A percentile compares a stretch with the other conserved stretches of the same genome.
Evolutionary conservation across 2,888 invertebrate species (phyloP).

Genomic region (Galerucella nymphaeae): DNA sequence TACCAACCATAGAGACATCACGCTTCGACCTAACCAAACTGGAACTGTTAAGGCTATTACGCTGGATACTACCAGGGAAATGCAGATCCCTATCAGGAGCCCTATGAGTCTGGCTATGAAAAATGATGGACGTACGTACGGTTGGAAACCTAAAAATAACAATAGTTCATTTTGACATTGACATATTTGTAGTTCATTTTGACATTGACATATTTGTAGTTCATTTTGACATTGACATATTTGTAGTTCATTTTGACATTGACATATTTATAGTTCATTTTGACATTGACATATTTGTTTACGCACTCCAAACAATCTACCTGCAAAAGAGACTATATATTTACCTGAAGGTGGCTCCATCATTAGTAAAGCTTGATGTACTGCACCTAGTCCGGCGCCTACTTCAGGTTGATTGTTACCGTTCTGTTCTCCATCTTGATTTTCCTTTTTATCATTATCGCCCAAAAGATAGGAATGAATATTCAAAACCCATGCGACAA

Average conservation of each 20-base stretch:
- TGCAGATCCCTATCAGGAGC: constrained; percentile 81
- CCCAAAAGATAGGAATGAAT: constrained; percentile 91
- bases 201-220: no score
- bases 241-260: no score
- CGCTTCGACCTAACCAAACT: constrained; percentile 88
- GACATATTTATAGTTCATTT: no score
- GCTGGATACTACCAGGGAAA: constrained; percentile 87
- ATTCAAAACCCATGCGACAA: constrained; percentile 85
- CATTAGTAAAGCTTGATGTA: constrained; percentile 89
- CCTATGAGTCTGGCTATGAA: constrained; percentile 78
- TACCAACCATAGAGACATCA: constrained; percentile 88
- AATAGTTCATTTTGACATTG: no score
- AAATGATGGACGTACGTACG: constrained; percentile 86
- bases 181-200: no score
- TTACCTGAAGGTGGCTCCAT: constrained; percentile 73
- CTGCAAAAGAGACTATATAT: no score
- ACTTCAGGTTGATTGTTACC: constrained; percentile 53
- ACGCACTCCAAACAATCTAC: no score
- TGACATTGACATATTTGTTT: no score
- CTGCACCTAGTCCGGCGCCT: constrained; percentile 75
- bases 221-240: no score
- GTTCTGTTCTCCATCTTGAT: constrained; percentile 57
- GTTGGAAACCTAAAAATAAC: constrained; percentile 79
- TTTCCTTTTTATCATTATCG: constrained; percentile 67
- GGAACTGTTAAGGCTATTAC: constrained; percentile 88